Percentiles rank a stretch among this genome's conserved stretches.
These are phyloP conservation scores for Aricia agestis DNA, from an alignment of 1,140 invertebrate genomes.

Conservation along the genomic window DNA sequence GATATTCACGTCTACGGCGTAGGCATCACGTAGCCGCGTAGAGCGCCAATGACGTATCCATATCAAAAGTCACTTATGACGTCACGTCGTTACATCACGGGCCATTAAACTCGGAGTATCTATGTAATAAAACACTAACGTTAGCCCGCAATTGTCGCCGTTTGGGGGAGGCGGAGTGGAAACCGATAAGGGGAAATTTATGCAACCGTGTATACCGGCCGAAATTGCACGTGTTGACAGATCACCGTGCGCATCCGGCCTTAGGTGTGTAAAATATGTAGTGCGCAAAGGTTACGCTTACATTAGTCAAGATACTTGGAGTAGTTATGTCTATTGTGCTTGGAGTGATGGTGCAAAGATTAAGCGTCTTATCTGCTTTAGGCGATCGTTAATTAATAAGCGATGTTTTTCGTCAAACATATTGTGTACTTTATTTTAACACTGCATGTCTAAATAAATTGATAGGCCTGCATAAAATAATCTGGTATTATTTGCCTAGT, in stretches of 20 bases:
- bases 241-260: neutral
- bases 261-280: neutral
- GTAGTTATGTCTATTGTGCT: too few relatives aligned
- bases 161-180: conserved; percentile 23
- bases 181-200: conserved; percentile 21
- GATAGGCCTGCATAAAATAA: too few relatives aligned
- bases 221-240: neutral
- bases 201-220: neutral
- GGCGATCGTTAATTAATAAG: too few relatives aligned
- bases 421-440: too few relatives aligned
- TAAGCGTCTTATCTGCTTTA: too few relatives aligned
- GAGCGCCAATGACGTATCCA: neutral
- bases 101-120: conserved; percentile 23
- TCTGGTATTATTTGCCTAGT: too few relatives aligned
- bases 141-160: conserved; percentile 18
- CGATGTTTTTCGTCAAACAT: too few relatives aligned
- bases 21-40: neutral
- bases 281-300: neutral
- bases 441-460: too few relatives aligned
- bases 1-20: too few relatives aligned
- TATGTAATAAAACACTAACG: conserved; percentile 21
- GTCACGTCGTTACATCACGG: conserved; percentile 15
- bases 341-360: too few relatives aligned
- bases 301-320: too few relatives aligned
- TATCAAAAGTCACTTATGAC: conserved; percentile 7